These are phyloP conservation scores for Leptoclinus maculatus DNA, from an alignment of 2,797 vertebrate genomes.

Conservation along the genomic window DNA sequence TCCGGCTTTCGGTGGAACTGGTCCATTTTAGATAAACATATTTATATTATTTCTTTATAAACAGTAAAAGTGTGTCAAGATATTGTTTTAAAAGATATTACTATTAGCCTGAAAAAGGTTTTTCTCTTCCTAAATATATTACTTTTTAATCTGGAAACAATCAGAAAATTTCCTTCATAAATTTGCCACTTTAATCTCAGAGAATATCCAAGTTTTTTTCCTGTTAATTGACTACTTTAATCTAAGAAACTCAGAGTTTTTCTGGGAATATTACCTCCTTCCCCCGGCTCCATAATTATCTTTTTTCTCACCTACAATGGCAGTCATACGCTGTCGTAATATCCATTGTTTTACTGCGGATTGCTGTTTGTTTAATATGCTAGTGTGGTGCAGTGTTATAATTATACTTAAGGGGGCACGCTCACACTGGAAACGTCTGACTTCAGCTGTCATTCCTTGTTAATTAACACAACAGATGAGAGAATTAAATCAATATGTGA, in stretches of 20 bases:
- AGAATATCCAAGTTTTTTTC: no score
- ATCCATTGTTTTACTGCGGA: background rate
- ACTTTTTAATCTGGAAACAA: background rate
- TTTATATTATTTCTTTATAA: background rate
- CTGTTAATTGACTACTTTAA: no score
- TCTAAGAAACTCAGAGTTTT: background rate
- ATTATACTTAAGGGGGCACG: constrained; percentile 44
- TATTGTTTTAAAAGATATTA: no score
- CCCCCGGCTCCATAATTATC: background rate
- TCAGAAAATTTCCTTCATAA: no score
- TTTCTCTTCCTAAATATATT: background rate
- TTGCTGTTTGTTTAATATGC: constrained; percentile 2
- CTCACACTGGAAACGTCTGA: constrained; percentile 40
- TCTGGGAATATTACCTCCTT: background rate
- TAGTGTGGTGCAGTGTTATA: constrained; percentile 20
- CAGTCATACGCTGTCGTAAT: background rate
- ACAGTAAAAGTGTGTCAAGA: background rate
- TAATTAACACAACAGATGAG: constrained; percentile 76
- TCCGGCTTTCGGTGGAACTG: no score
- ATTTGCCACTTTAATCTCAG: no score
- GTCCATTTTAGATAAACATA: no score
- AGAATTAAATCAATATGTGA: constrained; percentile 79
- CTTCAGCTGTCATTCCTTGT: constrained; percentile 66
- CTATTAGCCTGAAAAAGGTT: no score
- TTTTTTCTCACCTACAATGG: background rate